These are phyloP conservation scores for Microtus obscurus DNA, from an alignment of 2,797 vertebrate genomes.

Conservation along the genomic window DNA sequence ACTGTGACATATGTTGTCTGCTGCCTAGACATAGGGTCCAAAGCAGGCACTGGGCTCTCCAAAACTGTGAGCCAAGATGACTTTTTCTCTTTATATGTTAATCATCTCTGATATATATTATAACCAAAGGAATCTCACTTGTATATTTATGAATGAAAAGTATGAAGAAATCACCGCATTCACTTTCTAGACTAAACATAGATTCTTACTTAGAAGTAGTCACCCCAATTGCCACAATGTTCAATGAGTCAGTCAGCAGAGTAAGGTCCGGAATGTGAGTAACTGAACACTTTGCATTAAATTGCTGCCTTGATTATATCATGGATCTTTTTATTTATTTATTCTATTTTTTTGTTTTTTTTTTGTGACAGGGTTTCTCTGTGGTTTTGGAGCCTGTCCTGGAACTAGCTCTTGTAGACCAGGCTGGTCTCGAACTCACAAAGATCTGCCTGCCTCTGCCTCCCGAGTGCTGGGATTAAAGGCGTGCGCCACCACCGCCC, in stretches of 20 bases:
- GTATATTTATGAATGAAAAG: background rate
- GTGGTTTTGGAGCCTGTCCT: no score
- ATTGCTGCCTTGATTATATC: constrained; percentile 19
- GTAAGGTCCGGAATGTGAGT: background rate
- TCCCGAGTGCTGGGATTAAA: no score
- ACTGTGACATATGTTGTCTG: background rate
- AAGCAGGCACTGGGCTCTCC: background rate
- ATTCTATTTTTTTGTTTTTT: no score
- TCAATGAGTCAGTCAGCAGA: background rate
- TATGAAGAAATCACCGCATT: background rate
- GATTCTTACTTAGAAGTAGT: background rate
- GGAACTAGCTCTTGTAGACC: no score
- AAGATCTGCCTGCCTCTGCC: no score
- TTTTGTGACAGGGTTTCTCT: no score
- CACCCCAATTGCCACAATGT: background rate
- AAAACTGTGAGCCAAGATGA: background rate
- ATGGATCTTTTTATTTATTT: no score
- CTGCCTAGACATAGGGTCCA: background rate
- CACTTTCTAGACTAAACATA: background rate
- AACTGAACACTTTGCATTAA: background rate
- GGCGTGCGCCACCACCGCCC: no score
- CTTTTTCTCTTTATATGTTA: background rate
- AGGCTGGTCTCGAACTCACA: no score
- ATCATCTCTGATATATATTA: background rate
- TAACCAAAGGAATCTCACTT: background rate